Evolutionary conservation across 2,797 vertebrate species (phyloP).

Genomic region (Geotrypetes seraphini): DNA sequence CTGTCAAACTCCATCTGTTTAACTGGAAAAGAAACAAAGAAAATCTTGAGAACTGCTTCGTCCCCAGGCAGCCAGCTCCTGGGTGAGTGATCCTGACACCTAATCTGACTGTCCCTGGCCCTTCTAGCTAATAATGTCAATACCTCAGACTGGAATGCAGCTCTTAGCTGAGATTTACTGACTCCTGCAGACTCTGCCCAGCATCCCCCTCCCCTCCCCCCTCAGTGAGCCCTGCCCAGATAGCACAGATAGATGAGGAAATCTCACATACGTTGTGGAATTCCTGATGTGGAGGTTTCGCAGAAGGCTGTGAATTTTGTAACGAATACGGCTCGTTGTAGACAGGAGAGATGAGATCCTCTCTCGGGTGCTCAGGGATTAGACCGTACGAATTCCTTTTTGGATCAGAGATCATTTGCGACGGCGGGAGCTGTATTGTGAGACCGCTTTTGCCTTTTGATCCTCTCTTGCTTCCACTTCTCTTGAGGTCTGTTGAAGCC

Average conservation of each 20-base stretch:
- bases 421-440: conserved; percentile 41
- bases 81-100: too few relatives aligned
- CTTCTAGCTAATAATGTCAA: background rate
- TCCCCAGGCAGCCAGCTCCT: too few relatives aligned
- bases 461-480: conserved; percentile 58
- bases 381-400: conserved; percentile 37
- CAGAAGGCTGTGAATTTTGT: conserved; percentile 2
- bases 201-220: rapidly evolving
- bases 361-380: conserved; percentile 11
- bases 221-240: background rate
- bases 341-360: conserved; percentile 41
- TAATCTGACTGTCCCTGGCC: too few relatives aligned
- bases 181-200: background rate
- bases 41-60: too few relatives aligned
- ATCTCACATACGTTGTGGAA: conserved; percentile 65
- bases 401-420: conserved; percentile 48
- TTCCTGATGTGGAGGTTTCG: conserved; percentile 49
- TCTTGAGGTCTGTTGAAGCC: conserved; percentile 44
- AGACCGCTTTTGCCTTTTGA: conserved; percentile 51
- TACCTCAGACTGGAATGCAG: background rate
- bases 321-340: conserved; percentile 66
- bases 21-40: too few relatives aligned
- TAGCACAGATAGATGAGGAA: rapidly evolving
- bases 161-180: too few relatives aligned
- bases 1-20: conserved; percentile 58